Conservation (phyloP, 2,113 vertebrate genomes). For the Donacobius atricapilla region DNA sequence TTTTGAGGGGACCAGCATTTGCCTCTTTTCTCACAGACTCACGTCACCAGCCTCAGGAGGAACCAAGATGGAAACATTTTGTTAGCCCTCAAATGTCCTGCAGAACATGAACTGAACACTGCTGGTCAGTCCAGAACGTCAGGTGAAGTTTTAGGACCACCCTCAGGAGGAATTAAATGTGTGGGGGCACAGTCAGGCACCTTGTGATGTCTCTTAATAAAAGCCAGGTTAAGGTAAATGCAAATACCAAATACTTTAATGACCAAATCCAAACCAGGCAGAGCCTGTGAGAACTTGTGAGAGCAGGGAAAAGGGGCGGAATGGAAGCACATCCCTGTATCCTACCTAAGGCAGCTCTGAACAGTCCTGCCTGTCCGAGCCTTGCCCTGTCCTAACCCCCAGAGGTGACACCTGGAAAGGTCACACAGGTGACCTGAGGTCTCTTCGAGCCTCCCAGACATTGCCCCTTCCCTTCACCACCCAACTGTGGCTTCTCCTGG, state of each 20-base stretch:
- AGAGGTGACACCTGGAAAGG: neutral
- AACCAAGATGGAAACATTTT: neutral
- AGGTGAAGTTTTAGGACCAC: neutral
- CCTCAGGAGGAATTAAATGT: neutral
- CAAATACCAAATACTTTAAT: conserved; percentile 28
- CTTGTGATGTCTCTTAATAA: neutral
- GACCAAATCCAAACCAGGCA: conserved; percentile 12
- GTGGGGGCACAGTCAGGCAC: neutral
- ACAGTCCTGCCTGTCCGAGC: neutral
- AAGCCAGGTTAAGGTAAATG: conserved; percentile 5
- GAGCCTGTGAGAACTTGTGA: conserved; percentile 36
- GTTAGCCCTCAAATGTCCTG: neutral
- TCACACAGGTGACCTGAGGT: neutral
- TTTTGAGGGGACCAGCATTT: neutral
- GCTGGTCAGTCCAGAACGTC: neutral
- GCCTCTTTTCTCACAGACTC: neutral
- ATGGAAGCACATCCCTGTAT: neutral
- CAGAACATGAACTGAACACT: neutral
- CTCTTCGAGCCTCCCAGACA: neutral
- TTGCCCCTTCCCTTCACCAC: neutral
- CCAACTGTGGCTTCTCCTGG: neutral
- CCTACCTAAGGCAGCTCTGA: neutral
- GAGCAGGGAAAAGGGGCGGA: neutral
- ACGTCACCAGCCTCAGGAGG: neutral
- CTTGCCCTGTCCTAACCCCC: neutral